Conservation (phyloP, 2,113 vertebrate species). For the Hippocampus zosterae region DNA sequence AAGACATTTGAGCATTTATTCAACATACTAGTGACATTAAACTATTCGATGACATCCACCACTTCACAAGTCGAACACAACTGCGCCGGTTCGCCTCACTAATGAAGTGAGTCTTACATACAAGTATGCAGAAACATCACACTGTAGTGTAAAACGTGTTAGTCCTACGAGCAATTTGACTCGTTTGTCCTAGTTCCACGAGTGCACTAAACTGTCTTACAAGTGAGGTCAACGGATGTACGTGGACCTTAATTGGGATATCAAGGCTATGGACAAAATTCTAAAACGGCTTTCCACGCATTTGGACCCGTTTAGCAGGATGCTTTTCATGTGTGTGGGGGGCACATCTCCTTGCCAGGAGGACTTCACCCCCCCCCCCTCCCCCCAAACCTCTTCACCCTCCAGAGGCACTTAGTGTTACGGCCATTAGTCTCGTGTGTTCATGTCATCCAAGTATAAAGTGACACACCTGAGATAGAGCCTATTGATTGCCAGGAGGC, state of each 20-base stretch:
- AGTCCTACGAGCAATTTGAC: no score
- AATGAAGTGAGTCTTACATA: no score
- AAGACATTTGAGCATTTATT: no score
- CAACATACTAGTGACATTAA: no score
- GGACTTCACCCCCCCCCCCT: constrained; percentile 11
- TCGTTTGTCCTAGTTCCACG: no score
- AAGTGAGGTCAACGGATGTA: no score
- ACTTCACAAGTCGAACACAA: no score
- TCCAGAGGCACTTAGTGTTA: constrained; percentile 77
- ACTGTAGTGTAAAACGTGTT: no score
- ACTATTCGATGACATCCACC: no score
- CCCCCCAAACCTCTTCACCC: constrained; percentile 40
- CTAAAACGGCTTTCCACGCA: neutral
- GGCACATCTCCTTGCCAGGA: constrained; percentile 56
- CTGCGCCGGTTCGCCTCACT: no score
- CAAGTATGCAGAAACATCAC: no score
- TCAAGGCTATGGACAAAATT: neutral
- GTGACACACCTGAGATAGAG: constrained; percentile 73
- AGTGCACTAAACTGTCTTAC: no score
- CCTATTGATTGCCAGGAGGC: constrained; percentile 42
- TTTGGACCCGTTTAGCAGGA: constrained; percentile 5
- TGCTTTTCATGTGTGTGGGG: constrained; percentile 45
- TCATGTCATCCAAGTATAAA: constrained; percentile 52
- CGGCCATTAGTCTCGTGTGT: constrained; percentile 43
- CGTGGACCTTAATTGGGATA: neutral